Conservation (phyloP, 1,140 invertebrate species). For the Pseudomyrmex cubaensis region DNA sequence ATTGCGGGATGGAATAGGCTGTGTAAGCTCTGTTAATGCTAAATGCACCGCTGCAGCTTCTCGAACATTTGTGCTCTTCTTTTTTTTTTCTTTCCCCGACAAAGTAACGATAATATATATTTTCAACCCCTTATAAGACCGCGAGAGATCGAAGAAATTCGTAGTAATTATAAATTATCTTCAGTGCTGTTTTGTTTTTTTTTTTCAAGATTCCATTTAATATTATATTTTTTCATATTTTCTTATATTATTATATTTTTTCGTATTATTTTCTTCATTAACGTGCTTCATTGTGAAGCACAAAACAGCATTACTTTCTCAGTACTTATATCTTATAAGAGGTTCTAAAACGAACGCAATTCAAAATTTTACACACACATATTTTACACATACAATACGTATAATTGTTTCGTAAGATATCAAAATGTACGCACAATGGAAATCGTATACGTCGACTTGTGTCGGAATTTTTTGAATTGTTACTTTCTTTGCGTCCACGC, state of each 20-base stretch:
- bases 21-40: slow-evolving; percentile 73
- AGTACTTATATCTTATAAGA: slow-evolving; percentile 7
- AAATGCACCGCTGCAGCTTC: slow-evolving; percentile 61
- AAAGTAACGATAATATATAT: slow-evolving; percentile 4
- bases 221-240: neutral
- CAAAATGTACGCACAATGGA: neutral
- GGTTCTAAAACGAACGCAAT: neutral
- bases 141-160: neutral
- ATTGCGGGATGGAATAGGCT: slow-evolving; percentile 75
- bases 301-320: neutral
- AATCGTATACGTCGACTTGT: slow-evolving; percentile 15
- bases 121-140: slow-evolving; percentile 20
- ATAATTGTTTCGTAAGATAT: neutral
- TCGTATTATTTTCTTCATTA: neutral
- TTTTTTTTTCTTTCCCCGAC: neutral
- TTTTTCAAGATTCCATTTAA: slow-evolving; percentile 2
- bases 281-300: neutral
- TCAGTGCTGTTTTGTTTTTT: slow-evolving; percentile 1
- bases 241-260: neutral
- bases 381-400: no score
- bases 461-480: neutral
- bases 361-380: neutral
- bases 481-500: neutral
- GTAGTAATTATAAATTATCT: neutral
- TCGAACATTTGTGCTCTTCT: neutral